These are phyloP conservation scores for Abramis brama DNA, from an alignment of 2,113 vertebrate species.

Conservation along the genomic window DNA sequence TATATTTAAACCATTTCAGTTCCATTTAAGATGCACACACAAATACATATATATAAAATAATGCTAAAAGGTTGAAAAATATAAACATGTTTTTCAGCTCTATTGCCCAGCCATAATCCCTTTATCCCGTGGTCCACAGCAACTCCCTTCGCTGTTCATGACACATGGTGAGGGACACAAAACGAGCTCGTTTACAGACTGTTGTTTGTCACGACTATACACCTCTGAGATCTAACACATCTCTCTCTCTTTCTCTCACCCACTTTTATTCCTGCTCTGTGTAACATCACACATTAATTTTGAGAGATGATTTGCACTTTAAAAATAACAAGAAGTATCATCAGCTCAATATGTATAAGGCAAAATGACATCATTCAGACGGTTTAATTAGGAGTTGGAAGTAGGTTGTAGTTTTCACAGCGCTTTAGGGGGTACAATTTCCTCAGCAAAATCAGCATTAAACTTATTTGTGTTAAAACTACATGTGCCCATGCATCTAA, in stretches of 20 bases:
- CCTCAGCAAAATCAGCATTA: conserved; percentile 7
- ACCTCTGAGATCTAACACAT: not conserved
- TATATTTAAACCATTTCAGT: not conserved
- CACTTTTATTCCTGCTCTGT: not conserved
- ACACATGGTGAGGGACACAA: not conserved
- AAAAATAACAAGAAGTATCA: conserved; percentile 7
- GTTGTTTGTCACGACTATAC: not conserved
- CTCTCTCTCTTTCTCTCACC: not conserved
- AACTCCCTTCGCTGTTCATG: not conserved
- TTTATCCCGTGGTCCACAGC: not conserved
- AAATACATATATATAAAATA: not conserved
- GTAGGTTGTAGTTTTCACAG: not conserved
- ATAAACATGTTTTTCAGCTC: not conserved
- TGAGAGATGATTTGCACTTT: conserved; percentile 16
- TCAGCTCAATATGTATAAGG: not conserved
- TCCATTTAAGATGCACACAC: not conserved
- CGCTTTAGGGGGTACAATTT: not conserved
- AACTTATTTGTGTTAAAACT: conserved; percentile 30
- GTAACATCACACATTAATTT: conserved; percentile 9
- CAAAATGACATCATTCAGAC: not conserved
- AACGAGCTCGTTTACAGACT: not conserved
- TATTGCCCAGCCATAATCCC: not conserved
- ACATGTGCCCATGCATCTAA: conserved; percentile 47
- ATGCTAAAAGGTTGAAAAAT: not conserved
- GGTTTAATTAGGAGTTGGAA: not conserved